Evolutionary conservation across 1,140 invertebrate species (phyloP), one percentile per base, ranked within the genome.

Genomic region (Pachyrhynchus sulphureomaculatus): DNA sequence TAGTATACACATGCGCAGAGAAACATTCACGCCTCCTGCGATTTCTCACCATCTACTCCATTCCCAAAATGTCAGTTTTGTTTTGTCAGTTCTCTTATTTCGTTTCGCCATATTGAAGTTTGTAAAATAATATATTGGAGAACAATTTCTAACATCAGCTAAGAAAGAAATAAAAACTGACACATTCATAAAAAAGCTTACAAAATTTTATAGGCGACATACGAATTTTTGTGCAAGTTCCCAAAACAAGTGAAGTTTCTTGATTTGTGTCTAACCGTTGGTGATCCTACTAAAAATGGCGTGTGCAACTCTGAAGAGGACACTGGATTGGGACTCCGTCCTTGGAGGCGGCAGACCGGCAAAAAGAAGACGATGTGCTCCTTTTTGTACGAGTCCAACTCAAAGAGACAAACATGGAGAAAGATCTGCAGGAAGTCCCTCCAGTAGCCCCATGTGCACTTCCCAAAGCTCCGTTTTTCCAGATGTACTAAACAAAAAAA

Each of bases 301-400:
- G 81, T 96, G 94, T 83, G 93, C 92, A 78, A 96, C 93, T 71
- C 82, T 95, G 57, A 97, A 96, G 83, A 86, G 93, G 77, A 89
- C 88, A 74, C 83, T 94, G 72, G 93, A 97, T 77, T 96, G 95
- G 85, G 93, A 96, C 80, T 89, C 92, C 24, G 85, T 94, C 57
- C 84, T 89, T 69, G 87, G 88, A 76, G 87, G 89, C 69, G 87
- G 89, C 70, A 81, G 89, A 63, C 88, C 92, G 21, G 86, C 86
- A 54, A 95, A 95, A 80, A 82, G 93, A 77, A 82, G 93, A 78
- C 87, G 93, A 81, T 95, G 91, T 81, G 85, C 86, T 72, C 91
- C 91, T 49, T 89, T 93, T 81, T 84, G 84, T 74, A 86, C 84
- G 62, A 78, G 84, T 65, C 87, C 88, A 42, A 70, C 66, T 23